Conservation (phyloP, 2,113 vertebrate species). For the Ictidomys tridecemlineatus region DNA sequence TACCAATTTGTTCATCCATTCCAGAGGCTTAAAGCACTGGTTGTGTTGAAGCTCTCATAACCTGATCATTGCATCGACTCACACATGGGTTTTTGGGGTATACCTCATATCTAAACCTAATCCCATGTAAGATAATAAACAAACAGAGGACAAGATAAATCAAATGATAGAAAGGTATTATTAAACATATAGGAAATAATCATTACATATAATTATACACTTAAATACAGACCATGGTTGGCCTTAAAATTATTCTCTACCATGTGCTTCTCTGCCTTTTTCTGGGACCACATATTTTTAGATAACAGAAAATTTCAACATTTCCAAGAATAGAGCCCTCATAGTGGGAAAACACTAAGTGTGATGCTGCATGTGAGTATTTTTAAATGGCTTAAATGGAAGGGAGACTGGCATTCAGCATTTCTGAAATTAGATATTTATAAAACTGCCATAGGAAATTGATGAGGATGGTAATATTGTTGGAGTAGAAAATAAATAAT, state of each 20-base stretch:
- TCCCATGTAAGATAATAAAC: background rate
- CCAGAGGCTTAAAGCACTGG: no score
- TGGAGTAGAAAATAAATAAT: conserved; percentile 58
- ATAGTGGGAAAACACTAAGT: background rate
- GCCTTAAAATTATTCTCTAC: background rate
- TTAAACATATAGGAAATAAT: background rate
- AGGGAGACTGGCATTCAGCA: background rate
- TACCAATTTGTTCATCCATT: no score
- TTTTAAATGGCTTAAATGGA: conserved; percentile 49
- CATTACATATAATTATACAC: background rate
- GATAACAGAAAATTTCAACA: background rate
- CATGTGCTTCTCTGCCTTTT: background rate
- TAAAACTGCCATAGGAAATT: conserved; percentile 15
- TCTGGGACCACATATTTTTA: background rate
- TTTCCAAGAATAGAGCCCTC: background rate
- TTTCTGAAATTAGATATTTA: conserved; percentile 54
- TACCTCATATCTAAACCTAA: no score
- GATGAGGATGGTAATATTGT: background rate
- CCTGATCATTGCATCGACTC: no score
- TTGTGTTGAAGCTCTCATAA: no score
- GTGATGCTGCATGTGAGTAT: background rate
- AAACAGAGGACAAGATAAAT: background rate
- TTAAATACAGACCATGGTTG: background rate
- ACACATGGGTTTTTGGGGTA: no score
- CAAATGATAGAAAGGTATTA: background rate